Conservation (phyloP, 2,888 invertebrate genomes). For the Pollenia griseotomentosa region DNA sequence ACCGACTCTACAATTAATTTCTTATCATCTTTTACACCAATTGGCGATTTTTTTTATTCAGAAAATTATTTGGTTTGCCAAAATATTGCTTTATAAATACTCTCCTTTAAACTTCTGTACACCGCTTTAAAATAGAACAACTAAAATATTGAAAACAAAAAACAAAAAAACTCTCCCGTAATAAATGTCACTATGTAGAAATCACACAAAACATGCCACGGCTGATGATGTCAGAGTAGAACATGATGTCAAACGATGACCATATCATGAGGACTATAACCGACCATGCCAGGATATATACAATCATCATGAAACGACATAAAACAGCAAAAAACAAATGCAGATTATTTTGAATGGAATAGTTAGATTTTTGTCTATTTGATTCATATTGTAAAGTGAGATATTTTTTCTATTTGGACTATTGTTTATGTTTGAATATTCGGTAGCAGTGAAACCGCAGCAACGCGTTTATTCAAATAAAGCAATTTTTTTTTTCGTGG, state of each 20-base stretch:
- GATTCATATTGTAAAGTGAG: constrained; percentile 53
- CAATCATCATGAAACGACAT: constrained; percentile 43
- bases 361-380: constrained; percentile 66
- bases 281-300: constrained; percentile 46
- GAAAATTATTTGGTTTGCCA: not conserved
- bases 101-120: constrained; percentile 13
- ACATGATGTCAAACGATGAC: constrained; percentile 63
- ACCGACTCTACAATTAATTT: too few relatives aligned
- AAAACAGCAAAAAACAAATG: constrained; percentile 7
- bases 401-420: constrained; percentile 51
- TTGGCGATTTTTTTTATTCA: too few relatives aligned
- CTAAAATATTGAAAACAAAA: constrained; percentile 28
- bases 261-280: constrained; percentile 49
- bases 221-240: constrained; percentile 51
- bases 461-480: constrained; percentile 73
- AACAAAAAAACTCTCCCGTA: not conserved
- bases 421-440: constrained; percentile 70
- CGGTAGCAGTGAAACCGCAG: constrained; percentile 67
- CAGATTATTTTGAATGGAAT: constrained; percentile 58
- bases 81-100: not conserved
- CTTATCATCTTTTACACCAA: too few relatives aligned
- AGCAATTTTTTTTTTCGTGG: constrained; percentile 63
- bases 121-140: constrained; percentile 1
- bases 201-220: constrained; percentile 57
- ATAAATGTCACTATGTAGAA: constrained; percentile 68